Evolutionary conservation across 2,113 vertebrate genomes (phyloP).

Genomic region (Numenius arquata): DNA sequence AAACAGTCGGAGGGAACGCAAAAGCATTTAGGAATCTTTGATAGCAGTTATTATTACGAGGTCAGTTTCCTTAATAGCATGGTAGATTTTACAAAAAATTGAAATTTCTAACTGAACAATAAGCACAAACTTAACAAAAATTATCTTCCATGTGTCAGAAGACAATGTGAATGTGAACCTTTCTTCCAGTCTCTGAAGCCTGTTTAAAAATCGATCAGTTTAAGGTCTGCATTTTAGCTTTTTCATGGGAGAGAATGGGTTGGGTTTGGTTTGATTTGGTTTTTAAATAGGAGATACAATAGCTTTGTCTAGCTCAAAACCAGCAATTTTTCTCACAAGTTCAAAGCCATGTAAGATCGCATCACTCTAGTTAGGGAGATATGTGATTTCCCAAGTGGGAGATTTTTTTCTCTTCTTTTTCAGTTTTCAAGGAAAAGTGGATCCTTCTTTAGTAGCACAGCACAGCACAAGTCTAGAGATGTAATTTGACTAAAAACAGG

Average conservation of each 20-base stretch:
- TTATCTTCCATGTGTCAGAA: fast-evolving
- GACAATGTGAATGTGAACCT: background rate
- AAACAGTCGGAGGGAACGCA: background rate
- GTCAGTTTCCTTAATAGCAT: background rate
- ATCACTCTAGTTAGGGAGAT: background rate
- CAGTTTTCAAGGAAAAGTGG: background rate
- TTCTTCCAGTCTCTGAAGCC: background rate
- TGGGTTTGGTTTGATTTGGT: background rate
- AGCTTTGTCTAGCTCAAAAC: background rate
- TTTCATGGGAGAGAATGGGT: background rate
- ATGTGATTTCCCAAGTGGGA: background rate
- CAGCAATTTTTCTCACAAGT: background rate
- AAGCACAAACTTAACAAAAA: background rate
- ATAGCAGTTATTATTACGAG: background rate
- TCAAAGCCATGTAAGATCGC: background rate
- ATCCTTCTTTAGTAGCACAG: background rate
- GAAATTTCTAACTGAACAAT: background rate
- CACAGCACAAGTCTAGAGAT: background rate
- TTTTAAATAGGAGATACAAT: background rate
- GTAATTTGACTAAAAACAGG: background rate
- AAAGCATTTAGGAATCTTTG: background rate
- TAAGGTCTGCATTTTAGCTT: background rate
- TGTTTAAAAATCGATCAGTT: background rate
- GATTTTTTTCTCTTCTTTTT: background rate
- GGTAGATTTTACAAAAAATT: background rate